A percentile compares a stretch with the other conserved stretches of the same genome.
phyloP scores from a whole-genome alignment of 2,113 vertebrate species.

The Chauna torquata region DNA sequence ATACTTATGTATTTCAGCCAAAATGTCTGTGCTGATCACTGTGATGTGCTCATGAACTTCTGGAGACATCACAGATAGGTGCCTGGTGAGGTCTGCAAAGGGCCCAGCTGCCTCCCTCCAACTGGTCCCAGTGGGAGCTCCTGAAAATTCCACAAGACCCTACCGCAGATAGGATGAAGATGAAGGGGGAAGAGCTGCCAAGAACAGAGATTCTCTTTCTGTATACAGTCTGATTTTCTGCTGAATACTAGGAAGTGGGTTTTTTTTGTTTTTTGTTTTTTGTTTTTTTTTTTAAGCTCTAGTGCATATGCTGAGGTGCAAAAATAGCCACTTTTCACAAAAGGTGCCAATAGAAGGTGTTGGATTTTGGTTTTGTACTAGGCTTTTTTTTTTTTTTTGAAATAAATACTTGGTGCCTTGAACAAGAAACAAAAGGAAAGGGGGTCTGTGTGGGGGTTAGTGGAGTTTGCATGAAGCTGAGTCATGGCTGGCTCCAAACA shows the following conservation, averaged over 20 bases:
- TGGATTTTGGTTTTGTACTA: too few species aligned
- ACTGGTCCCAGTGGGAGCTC: background rate
- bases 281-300: background rate
- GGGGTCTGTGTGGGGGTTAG: background rate
- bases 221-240: background rate
- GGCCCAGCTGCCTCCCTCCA: background rate
- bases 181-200: background rate
- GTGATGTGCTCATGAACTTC: background rate
- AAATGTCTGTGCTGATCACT: background rate
- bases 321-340: background rate
- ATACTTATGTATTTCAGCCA: background rate
- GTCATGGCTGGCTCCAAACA: background rate
- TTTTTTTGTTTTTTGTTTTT: background rate
- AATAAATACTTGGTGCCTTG: background rate
- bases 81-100: background rate
- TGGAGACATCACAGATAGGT: background rate
- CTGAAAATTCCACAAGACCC: background rate
- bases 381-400: background rate
- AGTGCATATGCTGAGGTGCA: background rate
- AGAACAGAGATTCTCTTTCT: background rate
- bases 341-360: background rate
- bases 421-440: background rate
- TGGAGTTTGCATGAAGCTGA: constrained; percentile 11
- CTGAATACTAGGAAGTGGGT: background rate
- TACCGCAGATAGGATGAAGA: background rate